Conservation (phyloP, 2,888 invertebrate species). For the Crossocerus cetratus region DNA sequence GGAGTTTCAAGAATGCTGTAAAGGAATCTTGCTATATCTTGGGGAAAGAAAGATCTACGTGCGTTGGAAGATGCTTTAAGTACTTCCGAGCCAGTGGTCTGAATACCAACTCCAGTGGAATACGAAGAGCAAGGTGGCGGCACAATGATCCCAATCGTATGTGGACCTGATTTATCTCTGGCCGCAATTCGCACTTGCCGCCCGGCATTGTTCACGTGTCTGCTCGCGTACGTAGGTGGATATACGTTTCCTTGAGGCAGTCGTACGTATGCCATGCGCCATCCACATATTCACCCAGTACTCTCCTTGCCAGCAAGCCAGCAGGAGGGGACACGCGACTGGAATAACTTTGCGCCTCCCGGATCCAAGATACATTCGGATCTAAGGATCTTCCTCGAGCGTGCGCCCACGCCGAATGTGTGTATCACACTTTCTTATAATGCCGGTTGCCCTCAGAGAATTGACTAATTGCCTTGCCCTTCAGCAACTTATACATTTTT, state of each 20-base stretch:
- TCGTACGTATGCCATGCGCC: neutral
- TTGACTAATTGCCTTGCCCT: constrained; percentile 19
- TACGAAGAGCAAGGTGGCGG: neutral
- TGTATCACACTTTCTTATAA: constrained; percentile 25
- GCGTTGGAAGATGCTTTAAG: too few species aligned
- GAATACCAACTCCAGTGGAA: too few species aligned
- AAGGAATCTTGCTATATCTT: too few species aligned
- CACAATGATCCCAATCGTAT: too few species aligned
- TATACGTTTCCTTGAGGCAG: neutral
- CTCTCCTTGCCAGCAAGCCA: neutral
- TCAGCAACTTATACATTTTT: neutral
- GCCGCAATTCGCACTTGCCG: neutral
- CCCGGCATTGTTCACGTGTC: neutral
- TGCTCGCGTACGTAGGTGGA: neutral
- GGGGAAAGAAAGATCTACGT: too few species aligned
- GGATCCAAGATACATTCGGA: constrained; percentile 11
- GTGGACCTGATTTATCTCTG: neutral
- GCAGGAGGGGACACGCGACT: constrained; percentile 21
- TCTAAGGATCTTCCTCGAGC: constrained; percentile 8
- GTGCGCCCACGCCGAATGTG: neutral
- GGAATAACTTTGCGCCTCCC: constrained; percentile 34
- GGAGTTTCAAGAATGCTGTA: too few species aligned
- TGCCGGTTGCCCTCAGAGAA: neutral
- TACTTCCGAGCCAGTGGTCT: too few species aligned
- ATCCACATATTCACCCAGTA: neutral